Conservation (phyloP, 2,888 invertebrate species). For the Chydorus sphaericus region DNA sequence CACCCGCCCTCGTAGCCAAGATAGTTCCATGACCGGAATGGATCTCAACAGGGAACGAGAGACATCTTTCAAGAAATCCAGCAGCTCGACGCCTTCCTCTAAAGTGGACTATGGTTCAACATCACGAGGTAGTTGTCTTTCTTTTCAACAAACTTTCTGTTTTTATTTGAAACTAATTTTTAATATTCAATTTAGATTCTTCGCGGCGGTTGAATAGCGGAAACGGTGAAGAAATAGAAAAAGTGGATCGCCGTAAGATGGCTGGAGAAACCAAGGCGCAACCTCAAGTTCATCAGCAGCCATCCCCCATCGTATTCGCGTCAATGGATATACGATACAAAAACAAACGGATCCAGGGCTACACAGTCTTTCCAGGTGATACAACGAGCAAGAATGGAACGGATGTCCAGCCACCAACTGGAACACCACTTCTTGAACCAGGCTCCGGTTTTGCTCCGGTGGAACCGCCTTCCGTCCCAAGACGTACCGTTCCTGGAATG, state of each 20-base stretch:
- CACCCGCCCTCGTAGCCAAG: not conserved
- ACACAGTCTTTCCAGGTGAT: not conserved
- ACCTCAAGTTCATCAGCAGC: too few species aligned
- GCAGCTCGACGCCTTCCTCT: not conserved
- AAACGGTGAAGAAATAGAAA: slow-evolving; percentile 5
- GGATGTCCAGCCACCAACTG: too few species aligned
- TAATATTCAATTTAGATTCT: too few species aligned
- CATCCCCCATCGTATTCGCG: not conserved
- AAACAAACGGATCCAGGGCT: not conserved
- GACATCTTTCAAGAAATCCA: not conserved
- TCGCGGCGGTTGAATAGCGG: not conserved
- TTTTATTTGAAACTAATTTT: too few species aligned
- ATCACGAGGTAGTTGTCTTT: too few species aligned
- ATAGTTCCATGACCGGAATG: not conserved
- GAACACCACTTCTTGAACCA: not conserved
- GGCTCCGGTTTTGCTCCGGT: too few species aligned
- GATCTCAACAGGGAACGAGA: not conserved
- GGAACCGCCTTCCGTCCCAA: too few species aligned
- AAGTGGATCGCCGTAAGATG: not conserved
- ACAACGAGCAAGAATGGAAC: not conserved
- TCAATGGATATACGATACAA: slow-evolving; percentile 11
- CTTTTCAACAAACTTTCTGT: too few species aligned
- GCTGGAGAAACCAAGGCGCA: not conserved
- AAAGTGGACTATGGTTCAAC: not conserved
- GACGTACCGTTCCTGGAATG: slow-evolving; percentile 4